A percentile compares a stretch with the other conserved stretches of the same genome.
These are phyloP conservation scores for Rhodophaea formosa DNA, from an alignment of 2,888 invertebrate species.

Conservation along the genomic window DNA sequence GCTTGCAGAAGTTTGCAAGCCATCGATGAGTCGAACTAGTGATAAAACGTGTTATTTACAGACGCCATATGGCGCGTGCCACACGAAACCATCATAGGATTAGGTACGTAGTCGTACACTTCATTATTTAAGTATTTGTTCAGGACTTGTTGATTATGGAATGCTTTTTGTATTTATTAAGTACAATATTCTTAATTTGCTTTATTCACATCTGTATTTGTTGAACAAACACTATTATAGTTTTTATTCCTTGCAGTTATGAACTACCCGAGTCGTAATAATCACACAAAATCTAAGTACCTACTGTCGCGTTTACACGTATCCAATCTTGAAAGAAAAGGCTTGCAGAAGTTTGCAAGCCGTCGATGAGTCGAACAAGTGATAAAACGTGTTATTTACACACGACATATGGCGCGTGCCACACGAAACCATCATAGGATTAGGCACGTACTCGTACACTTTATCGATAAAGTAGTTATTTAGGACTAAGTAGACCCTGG, in stretches of 20 bases:
- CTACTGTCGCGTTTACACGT: too few species aligned
- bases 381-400: slow-evolving; percentile 59
- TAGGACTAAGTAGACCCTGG: too few species aligned
- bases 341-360: slow-evolving; percentile 2
- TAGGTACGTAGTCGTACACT: background rate
- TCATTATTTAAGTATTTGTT: background rate
- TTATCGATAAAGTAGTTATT: background rate
- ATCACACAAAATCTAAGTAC: too few species aligned
- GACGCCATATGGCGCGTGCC: slow-evolving; percentile 28
- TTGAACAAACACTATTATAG: too few species aligned
- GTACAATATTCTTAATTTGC: too few species aligned
- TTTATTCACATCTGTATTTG: too few species aligned
- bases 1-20: slow-evolving; percentile 2
- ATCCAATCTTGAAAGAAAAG: background rate
- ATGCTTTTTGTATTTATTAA: too few species aligned
- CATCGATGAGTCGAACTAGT: slow-evolving; percentile 26
- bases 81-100: background rate
- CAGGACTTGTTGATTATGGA: too few species aligned
- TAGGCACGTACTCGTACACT: background rate
- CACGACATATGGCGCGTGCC: slow-evolving; percentile 28
- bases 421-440: background rate
- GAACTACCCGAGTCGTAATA: too few species aligned
- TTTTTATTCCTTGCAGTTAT: too few species aligned
- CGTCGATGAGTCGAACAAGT: slow-evolving; percentile 26
- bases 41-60: slow-evolving; percentile 59